phyloP scores from a whole-genome alignment of 2,888 invertebrate species.

The Drosophila kambysellisi region DNA sequence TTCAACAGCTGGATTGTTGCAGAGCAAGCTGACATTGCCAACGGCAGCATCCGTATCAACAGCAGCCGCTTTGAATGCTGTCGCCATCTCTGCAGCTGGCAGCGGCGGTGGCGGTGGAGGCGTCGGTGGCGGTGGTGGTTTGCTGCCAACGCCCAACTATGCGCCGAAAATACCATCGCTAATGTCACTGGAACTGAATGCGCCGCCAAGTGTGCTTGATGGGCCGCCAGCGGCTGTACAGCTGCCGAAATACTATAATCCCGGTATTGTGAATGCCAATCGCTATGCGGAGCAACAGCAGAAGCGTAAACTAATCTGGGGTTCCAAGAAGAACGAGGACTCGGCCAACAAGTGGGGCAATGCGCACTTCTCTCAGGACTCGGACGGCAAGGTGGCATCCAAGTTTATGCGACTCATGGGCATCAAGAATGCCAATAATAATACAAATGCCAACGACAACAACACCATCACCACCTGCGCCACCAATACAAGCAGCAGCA shows the following conservation, averaged over 20 bases:
- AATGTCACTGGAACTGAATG: constrained; percentile 71
- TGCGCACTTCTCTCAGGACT: constrained; percentile 95
- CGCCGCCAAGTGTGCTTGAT: constrained; percentile 30
- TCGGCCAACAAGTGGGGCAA: constrained; percentile 89
- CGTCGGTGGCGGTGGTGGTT: constrained; percentile 41
- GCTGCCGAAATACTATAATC: constrained; percentile 91
- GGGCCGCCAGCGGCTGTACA: constrained; percentile 60
- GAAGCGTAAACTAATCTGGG: constrained; percentile 96
- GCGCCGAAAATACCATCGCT: constrained; percentile 73
- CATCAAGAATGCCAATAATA: constrained; percentile 86
- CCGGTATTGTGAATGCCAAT: constrained; percentile 90
- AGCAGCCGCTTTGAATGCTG: constrained; percentile 11
- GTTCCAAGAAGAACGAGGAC: constrained; percentile 88
- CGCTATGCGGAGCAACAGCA: constrained; percentile 96
- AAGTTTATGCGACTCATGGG: constrained; percentile 99
- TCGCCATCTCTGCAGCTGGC: constrained; percentile 25
- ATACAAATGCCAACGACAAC: constrained; percentile 8
- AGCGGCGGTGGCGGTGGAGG: constrained; percentile 18
- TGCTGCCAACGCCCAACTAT: constrained; percentile 67
- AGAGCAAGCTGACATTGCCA: constrained; percentile 16
- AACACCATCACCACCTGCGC: constrained; percentile 28
- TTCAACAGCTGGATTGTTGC: constrained; percentile 12
- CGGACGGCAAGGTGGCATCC: constrained; percentile 95
- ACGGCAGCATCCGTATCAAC: constrained; percentile 12
- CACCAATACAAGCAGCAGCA: neutral